Evolutionary conservation across 2,113 vertebrate genomes (phyloP), one percentile per base, ranked within the genome.

Genomic region (Serinus canaria): DNA sequence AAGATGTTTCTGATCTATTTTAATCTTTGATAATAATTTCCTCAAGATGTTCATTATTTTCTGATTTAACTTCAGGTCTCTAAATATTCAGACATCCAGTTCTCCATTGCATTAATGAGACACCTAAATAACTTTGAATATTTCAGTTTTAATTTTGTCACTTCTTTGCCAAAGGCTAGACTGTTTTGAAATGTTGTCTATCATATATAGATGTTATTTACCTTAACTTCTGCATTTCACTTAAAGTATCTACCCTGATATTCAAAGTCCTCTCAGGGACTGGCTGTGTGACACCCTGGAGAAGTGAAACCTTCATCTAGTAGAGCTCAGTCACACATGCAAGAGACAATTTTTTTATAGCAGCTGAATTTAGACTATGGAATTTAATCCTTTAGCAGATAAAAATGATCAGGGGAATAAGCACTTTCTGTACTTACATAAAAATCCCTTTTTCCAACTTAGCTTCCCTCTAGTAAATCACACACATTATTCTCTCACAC

Each of bases 321-420:
- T 3, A 30, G 12, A 66, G 58, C 56, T 52, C 50, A 77, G 53
- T 46, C 88, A 81, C 7, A 88, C 19, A 39, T 4, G 47, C 68
- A 80, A 83, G 64, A 92, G 72, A 81, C 3, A 87, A 37, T 5
- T 21, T 55, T 52, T 83, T 81, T 81, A 82, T 6, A 88, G 79
- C 73, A 64, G 47, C 37, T 81, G 85, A 50, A 90, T 80, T 72
- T 37, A 83, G 44, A 93, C 68, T 58, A 77, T 33, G 27, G 82
- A 86, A 64, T 90, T 86, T 77, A 93, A 92, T 94, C 76, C 90
- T 47, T 21, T 17, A 58, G 49, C 68, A 96, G 76, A 90, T 72
- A 92, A 83, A 95, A 93, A 80, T 74, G 18, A 88, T 85, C 52
- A 55, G 60, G 63, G 87, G 56, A 86, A 89, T 86, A 92, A 92